Base-by-base conservation (phyloP, 1,140 invertebrate genomes). In the Drosophila arizonae region DNA sequence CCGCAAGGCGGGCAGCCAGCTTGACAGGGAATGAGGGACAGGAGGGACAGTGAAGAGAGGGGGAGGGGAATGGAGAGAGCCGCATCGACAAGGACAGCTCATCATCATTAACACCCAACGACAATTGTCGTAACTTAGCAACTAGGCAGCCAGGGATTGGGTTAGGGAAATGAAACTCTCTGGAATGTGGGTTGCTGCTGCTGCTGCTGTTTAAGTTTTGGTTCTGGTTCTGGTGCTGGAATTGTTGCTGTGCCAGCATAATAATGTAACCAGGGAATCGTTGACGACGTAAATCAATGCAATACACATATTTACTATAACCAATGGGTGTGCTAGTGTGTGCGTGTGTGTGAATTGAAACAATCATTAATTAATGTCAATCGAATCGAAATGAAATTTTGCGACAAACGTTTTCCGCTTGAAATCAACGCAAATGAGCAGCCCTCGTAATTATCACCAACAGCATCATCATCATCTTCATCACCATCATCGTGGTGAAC, bases 291-390 rank as follows among this genome's bases (percentile, higher is more conserved):
- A 88, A 87, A 88, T 87, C 82, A 87, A 88, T 73, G 82, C 79
- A 74, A 75, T 56, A 67, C 55, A 68, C 52, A 56, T 41, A 71
- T 30, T 54, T 69, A 45, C 52, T 63, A 51, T 28, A 28, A 43
- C 50, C 33, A 63, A 33, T 26, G 39, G 3, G 28, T 64, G 13
- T 43, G 33, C 11, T 10, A 45, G n/a, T 82, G 60, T 71, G 56
- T 72, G 62, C 66, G 33, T 72, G 70, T 77, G 66, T 75, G 66
- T 56, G 72, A 70, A 63, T 82, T 77, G 82, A 82, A 87, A 87
- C 84, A 87, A 87, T 87, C 82, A 87, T 87, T 87, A 87, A 87
- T 87, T 87, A 87, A 87, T 87, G 82, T 82, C 82, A 87, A 88
- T 88, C 84, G 82, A 86, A 87, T 78, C 65, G 81, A 86, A 86